A percentile compares a stretch with the other conserved stretches of the same genome.
These are phyloP conservation scores for Caenorhabditis sp. DNA, from an alignment of 2,888 invertebrate species.

Conservation along the genomic window DNA sequence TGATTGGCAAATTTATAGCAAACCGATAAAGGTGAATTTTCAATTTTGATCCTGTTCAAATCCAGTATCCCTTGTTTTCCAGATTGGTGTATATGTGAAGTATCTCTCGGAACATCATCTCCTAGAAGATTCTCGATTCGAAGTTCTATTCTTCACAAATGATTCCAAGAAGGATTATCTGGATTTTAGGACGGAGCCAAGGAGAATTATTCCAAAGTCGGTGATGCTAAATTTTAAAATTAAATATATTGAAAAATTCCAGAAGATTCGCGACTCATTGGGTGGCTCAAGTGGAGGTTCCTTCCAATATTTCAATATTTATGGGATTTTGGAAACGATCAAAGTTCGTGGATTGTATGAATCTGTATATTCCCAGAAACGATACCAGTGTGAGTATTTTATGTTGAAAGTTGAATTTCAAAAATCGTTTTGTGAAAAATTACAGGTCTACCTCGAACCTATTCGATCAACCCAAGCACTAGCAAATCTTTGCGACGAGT, in stretches of 20 bases:
- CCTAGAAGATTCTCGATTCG: not conserved
- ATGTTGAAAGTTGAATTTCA: no score
- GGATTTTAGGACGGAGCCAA: conserved; percentile 35
- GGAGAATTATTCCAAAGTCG: conserved; percentile 49
- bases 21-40: no score
- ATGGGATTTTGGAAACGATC: conserved; percentile 49
- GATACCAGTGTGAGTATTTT: conserved; percentile 11
- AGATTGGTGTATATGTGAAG: no score
- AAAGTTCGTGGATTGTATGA: conserved; percentile 31
- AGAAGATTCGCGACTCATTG: conserved; percentile 25
- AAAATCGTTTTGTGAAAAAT: not conserved
- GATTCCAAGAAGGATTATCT: not conserved
- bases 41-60: no score
- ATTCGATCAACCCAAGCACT: not conserved
- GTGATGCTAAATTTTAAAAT: not conserved
- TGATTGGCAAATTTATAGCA: no score
- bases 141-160: no score
- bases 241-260: not conserved
- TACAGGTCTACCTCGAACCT: not conserved
- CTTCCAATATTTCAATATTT: conserved; percentile 35
- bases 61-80: no score
- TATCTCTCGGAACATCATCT: not conserved
- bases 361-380: conserved; percentile 29
- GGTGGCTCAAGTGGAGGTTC: conserved; percentile 24
- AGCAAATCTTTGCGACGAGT: conserved; percentile 4